Base-by-base conservation (phyloP, 1,140 invertebrate species). In the Alviniconcha marisindica region DNA sequence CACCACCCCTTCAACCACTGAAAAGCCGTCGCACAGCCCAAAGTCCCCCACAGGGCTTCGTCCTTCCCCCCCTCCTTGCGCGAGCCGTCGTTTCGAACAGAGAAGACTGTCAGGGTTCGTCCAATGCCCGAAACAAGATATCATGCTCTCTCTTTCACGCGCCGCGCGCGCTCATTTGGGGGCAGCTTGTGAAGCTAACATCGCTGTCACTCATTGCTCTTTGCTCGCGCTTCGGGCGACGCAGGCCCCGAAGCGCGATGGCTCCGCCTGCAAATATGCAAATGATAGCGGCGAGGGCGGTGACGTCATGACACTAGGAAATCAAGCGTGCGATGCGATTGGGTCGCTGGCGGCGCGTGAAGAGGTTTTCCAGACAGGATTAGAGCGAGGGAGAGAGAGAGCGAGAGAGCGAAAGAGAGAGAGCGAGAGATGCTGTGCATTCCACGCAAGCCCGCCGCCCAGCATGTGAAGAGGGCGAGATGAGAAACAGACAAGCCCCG, bases 241-340 rank as follows among this genome's bases (percentile, higher is more conserved):
- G 5, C 33, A 21, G 69, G 36, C 69, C 69, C 36, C 69, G 5
- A n/a, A 31, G 36, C 38, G 69, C 36, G 14, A 21, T 40, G 1
- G 69, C 69, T 24, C 69, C 69, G 69, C 69, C 69, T 18, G 2
- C 36, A 10, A 42, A 40, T 71, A 71, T 71, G 69, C 69, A 71
- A 71, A 71, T 71, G 36, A 40, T 31, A 18, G 3, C 24, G 2
- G 15, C 69, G 69, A 71, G 69, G 69, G 69, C 69, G 63, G 2
- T 40, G 14, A 40, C 69, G 69, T 71, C 69, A 40, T 71, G 69
- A 71, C 36, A 21, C 69, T 10, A 5, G 69, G 14, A 71, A 71
- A 42, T 71, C 33, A 71, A 71, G 69, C 69, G 69, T 71, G 69
- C 69, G 69, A 71, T 71, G 69, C 69, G 69, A 71, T 71, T 71